Percentiles rank a stretch among this genome's conserved stretches.
phyloP scores from a whole-genome alignment of 2,113 vertebrate species.

The pig (Sus scrofa) region DNA sequence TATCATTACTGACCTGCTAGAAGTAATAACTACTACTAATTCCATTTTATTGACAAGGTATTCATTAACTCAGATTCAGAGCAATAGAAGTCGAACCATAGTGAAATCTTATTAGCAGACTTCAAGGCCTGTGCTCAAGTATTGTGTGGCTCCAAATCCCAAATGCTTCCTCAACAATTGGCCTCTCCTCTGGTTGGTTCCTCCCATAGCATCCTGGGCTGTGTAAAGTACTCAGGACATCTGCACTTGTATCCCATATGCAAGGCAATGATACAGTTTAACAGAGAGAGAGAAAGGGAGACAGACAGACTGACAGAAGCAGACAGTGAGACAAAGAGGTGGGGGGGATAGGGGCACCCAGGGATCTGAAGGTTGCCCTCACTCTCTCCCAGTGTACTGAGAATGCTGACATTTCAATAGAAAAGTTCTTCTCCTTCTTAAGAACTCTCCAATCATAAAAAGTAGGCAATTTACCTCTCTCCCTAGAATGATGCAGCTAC shows the following conservation, averaged over 20 bases:
- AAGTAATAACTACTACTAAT: not conserved
- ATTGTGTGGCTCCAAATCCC: not conserved
- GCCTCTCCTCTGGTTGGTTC: not conserved
- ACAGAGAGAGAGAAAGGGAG: not conserved
- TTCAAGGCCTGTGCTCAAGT: not conserved
- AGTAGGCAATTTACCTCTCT: not conserved
- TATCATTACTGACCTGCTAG: not conserved
- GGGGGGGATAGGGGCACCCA: accelerated
- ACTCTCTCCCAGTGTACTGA: not conserved
- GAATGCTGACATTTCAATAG: not conserved
- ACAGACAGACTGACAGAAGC: not conserved
- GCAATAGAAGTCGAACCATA: not conserved
- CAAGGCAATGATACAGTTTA: not conserved
- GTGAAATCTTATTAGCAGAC: not conserved
- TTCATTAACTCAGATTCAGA: not conserved
- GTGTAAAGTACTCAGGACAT: not conserved
- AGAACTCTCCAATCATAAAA: not conserved
- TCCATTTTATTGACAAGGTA: not conserved
- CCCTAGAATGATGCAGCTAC: not conserved
- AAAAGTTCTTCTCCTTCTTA: not conserved
- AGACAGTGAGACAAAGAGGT: not conserved
- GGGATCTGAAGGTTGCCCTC: not conserved
- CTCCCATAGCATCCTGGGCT: not conserved
- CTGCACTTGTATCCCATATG: not conserved
- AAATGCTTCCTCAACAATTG: not conserved